Evolutionary conservation across 2,888 invertebrate species (phyloP), one percentile per base, ranked within the genome.

Genomic region (Blomia tropicalis): DNA sequence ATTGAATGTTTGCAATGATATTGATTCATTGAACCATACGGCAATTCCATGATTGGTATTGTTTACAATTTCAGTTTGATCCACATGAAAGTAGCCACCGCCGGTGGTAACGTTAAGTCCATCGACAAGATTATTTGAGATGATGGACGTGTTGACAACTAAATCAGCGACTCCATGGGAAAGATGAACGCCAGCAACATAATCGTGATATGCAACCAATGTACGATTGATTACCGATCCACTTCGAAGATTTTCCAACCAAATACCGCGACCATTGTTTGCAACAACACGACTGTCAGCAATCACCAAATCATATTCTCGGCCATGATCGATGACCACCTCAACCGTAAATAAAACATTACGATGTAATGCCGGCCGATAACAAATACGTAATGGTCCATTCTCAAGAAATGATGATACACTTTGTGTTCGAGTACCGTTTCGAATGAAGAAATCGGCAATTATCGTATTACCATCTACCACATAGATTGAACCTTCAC

Each of bases 61-160:
- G 0, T 87, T 85, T 59, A 84, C 85, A 27, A 98, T 76, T 29
- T 82, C 83, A 51, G 88, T 85, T 68, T 83, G 79, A 14, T 95
- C 93, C 65, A 98, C 80, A 71, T 96, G 92, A 66, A 90, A 80
- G 69, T 85, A 85, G 1, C 98, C 98, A 0, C 98, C 96, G 2
- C 87, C 85, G 65, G 89, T 89, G 0, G 93, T 92, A 14, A 98
- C 83, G 73, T 98, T 98, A 11, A 98, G 79, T 0, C 96, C 98
- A 70, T 91, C 91, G 1, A 91, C 92, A 71, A 83, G 81, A 73
- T 98, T 98, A 69, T 87, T 85, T 22, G 85, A 84, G 67, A 98
- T 84, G 69, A 83, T 79, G 67, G 90, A 89, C 69, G 85, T 83
- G 23, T 95, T 93, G 2, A 98, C 79, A 73, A 95, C 92, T 0